Evolutionary conservation across 1,140 invertebrate genomes (phyloP).

Genomic region (Diachasmimorpha longicaudata): DNA sequence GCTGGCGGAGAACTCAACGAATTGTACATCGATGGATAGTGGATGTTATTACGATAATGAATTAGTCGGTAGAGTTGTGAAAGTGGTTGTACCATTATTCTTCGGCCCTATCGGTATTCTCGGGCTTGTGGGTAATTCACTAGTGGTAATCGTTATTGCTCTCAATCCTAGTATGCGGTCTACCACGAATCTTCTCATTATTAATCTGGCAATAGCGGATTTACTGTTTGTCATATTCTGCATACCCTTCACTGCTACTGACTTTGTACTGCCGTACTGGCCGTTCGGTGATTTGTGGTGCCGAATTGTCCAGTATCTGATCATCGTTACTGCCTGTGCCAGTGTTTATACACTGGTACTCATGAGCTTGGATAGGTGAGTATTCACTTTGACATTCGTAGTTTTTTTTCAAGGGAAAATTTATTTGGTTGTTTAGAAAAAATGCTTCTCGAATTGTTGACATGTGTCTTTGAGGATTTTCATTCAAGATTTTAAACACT

Average conservation of each 20-base stretch:
- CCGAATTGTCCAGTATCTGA: conserved; percentile 83
- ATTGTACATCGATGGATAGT: neutral
- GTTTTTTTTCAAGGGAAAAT: neutral
- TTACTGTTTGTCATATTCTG: conserved; percentile 94
- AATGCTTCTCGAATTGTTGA: too few relatives aligned
- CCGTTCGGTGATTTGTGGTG: conserved; percentile 92
- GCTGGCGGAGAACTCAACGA: neutral
- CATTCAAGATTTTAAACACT: too few relatives aligned
- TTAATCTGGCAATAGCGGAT: conserved; percentile 88
- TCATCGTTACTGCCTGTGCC: conserved; percentile 89
- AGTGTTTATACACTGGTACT: conserved; percentile 94
- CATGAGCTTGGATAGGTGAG: conserved; percentile 88
- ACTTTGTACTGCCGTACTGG: conserved; percentile 88
- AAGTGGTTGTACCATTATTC: conserved; percentile 81
- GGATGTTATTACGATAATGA: conserved; percentile 41
- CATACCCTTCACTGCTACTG: conserved; percentile 91
- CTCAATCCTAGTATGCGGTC: conserved; percentile 90
- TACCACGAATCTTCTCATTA: conserved; percentile 91
- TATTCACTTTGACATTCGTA: neutral
- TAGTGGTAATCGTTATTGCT: conserved; percentile 85
- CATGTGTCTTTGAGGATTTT: too few relatives aligned
- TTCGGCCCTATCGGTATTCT: conserved; percentile 88
- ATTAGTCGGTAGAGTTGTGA: conserved; percentile 68
- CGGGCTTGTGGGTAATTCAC: conserved; percentile 85
- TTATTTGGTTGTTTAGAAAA: too few relatives aligned